Percentiles rank a stretch among this genome's conserved stretches.
These are phyloP conservation scores for Ypsolopha scabrella DNA, from an alignment of 2,888 invertebrate species.

Conservation along the genomic window DNA sequence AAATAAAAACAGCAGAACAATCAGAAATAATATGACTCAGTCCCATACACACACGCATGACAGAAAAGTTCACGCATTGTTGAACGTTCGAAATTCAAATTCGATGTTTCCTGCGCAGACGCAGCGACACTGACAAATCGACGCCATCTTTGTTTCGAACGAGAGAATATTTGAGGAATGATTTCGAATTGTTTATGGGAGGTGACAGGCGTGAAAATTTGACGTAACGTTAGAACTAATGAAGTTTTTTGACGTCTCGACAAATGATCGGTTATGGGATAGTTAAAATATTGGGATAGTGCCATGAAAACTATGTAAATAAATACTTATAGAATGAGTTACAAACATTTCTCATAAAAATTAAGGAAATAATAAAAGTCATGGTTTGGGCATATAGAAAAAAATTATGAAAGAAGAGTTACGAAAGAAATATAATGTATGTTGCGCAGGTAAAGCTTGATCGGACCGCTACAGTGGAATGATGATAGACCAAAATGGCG, in stretches of 20 bases:
- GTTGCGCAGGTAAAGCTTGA: no score
- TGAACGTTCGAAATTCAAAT: constrained; percentile 6
- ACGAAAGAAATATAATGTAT: no score
- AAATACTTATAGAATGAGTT: no score
- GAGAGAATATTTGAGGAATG: neutral
- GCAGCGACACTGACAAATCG: constrained; percentile 6
- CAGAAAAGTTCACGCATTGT: constrained; percentile 1
- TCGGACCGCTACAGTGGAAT: no score
- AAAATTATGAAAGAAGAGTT: no score
- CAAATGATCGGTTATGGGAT: no score
- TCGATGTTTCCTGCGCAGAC: constrained; percentile 5
- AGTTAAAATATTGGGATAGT: no score
- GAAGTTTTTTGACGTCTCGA: neutral
- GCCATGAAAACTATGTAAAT: no score
- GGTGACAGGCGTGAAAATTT: constrained; percentile 3
- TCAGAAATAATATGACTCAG: neutral
- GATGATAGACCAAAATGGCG: no score
- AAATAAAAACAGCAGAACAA: neutral
- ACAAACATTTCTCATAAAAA: no score
- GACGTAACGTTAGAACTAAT: neutral
- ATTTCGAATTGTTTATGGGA: neutral
- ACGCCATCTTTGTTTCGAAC: neutral
- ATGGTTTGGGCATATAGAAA: no score
- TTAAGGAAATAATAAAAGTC: no score
- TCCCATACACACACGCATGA: neutral